Evolutionary conservation across 2,888 invertebrate genomes (phyloP).

Genomic region (Carpatolechia fugitivella): DNA sequence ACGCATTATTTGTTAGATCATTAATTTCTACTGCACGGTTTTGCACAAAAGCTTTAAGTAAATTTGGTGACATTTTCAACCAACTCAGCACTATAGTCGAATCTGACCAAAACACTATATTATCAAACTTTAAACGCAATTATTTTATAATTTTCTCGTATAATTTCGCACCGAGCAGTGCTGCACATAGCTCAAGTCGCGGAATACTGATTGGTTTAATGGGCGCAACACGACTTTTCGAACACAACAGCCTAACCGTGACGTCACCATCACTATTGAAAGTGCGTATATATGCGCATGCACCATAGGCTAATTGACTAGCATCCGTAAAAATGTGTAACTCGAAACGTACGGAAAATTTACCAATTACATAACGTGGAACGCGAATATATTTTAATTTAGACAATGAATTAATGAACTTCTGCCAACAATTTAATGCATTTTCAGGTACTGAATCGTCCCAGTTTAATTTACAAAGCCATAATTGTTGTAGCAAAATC

Average conservation of each 20-base stretch:
- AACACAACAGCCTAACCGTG: not conserved
- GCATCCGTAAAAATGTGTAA: slow-evolving; percentile 15
- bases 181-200: slow-evolving; percentile 7
- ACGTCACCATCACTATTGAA: not conserved
- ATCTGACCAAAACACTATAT: slow-evolving; percentile 5
- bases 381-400: slow-evolving; percentile 11
- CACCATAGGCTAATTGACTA: slow-evolving; percentile 16
- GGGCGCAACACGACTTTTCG: slow-evolving; percentile 15
- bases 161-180: slow-evolving; percentile 14
- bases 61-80: not conserved
- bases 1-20: slow-evolving; percentile 8
- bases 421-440: slow-evolving; percentile 1
- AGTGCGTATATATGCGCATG: slow-evolving; percentile 17
- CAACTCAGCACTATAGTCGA: slow-evolving; percentile 6
- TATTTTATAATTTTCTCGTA: slow-evolving; percentile 14
- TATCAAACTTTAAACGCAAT: slow-evolving; percentile 8
- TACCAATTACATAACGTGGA: slow-evolving; percentile 11
- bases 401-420: slow-evolving; percentile 6
- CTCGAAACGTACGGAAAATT: not conserved
- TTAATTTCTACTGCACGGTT: slow-evolving; percentile 15
- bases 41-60: slow-evolving; percentile 10
- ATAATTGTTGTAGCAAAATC: slow-evolving; percentile 15
- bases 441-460: slow-evolving; percentile 10
- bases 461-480: slow-evolving; percentile 18
- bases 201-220: slow-evolving; percentile 4